A percentile compares a stretch with the other conserved stretches of the same genome.
Evolutionary conservation across 2,888 invertebrate species (phyloP).

Genomic region (Myopa testacea): DNA sequence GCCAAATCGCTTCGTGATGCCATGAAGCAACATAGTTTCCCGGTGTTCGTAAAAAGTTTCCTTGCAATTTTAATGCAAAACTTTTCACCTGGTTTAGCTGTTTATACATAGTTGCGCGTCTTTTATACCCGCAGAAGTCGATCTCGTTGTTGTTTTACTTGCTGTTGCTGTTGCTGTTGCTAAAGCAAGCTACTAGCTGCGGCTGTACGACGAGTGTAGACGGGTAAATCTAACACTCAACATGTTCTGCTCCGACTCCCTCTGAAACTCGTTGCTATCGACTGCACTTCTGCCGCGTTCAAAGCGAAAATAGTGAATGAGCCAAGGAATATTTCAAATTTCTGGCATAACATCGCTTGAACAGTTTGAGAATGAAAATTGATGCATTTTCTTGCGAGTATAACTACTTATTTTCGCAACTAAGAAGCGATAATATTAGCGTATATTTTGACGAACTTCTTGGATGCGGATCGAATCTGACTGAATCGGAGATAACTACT

Average conservation of each 20-base stretch:
- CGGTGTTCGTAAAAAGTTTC: background rate
- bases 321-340: background rate
- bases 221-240: too few relatives aligned
- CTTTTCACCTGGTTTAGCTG: background rate
- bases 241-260: background rate
- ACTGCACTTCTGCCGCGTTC: slow-evolving; percentile 44
- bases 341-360: background rate
- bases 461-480: too few relatives aligned
- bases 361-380: too few relatives aligned
- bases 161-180: too few relatives aligned
- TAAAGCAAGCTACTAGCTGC: too few relatives aligned
- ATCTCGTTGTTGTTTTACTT: too few relatives aligned
- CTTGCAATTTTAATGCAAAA: background rate
- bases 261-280: slow-evolving; percentile 35
- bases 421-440: too few relatives aligned
- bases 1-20: background rate
- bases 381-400: too few relatives aligned
- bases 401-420: too few relatives aligned
- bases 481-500: too few relatives aligned
- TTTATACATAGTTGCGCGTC: background rate
- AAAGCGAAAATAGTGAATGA: slow-evolving; percentile 31
- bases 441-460: too few relatives aligned
- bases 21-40: background rate
- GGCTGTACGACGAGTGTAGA: background rate
- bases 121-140: background rate